phyloP scores from a whole-genome alignment of 2,888 invertebrate species.

The Conus canariensis region DNA sequence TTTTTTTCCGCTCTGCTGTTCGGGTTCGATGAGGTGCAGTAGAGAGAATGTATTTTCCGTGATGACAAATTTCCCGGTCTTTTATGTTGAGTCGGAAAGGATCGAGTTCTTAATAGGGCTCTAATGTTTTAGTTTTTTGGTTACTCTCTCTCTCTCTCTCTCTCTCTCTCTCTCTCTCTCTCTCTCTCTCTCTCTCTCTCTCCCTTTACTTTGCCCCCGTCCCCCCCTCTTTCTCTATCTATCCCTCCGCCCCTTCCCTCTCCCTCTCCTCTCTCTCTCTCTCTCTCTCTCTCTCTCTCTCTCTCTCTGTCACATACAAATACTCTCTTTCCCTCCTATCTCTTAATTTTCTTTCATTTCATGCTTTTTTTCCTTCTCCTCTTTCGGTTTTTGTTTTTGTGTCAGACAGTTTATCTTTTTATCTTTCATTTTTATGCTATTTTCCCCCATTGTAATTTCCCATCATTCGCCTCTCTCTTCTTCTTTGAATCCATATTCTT shows the following conservation, averaged over 20 bases:
- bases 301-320: neutral
- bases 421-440: neutral
- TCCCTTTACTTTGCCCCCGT: neutral
- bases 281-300: conserved; percentile 11
- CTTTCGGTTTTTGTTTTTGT: neutral
- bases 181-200: conserved; percentile 16
- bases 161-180: neutral
- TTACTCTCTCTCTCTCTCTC: conserved; percentile 1
- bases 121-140: neutral
- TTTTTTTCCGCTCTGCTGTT: neutral
- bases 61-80: no score
- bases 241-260: neutral
- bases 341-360: neutral
- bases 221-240: neutral
- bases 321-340: no score
- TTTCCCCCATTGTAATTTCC: neutral
- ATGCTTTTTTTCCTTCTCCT: neutral
- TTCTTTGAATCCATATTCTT: neutral
- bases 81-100: no score
- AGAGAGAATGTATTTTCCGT: neutral
- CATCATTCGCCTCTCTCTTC: neutral
- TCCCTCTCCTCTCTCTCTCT: no score
- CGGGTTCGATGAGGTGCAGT: no score
- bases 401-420: neutral
- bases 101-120: no score